Base-by-base conservation (phyloP, 2,888 invertebrate species). In the Drosophila algonquin region DNA sequence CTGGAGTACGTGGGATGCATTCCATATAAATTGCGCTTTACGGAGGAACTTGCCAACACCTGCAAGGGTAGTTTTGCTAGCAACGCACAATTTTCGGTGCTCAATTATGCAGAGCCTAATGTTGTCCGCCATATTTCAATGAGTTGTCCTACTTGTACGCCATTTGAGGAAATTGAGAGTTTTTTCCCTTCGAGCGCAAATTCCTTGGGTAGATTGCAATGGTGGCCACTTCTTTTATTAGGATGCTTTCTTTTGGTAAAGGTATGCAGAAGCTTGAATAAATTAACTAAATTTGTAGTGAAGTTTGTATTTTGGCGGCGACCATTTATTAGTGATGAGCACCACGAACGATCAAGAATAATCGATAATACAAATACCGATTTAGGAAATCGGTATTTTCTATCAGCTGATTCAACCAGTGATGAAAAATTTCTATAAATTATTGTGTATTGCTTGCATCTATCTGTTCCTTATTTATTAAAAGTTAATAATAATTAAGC, bases 391-490 rank as follows among this genome's bases (percentile, higher is more conserved):
- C 14, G 35, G 35, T 35, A 35, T 35, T 47, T 46, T 30, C 3
- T 7, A 14, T 10, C 65, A 50, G 48, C 53, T 64, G 24, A 18
- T 50, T 2, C 27, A 21, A 12, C 2, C n/a, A 67, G 65, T 67
- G 45, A 27, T 67, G 65, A 12, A 6, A 3, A 57, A 56, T 4
- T 9, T 30, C 30, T 30, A 24, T 5, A 35, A 47, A 24, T 61
- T 35, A 47, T 61, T 61, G 61, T 61, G 61, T 61, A 61, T 61
- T 56, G 61, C 53, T 40, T 14, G 35, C 60, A 46, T 62, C 21
- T 32, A 40, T 53, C 59, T 35, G 35, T 40, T 2, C 35, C 5
- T 35, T 62, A 58, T 62, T 14, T 62, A 48, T 40, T 35, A 57
- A 30, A 62, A 59, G 50, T 59, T 47, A 21, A 63, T 60, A 59